phyloP scores from a whole-genome alignment of 2,888 invertebrate species.

The Meandrusa payeni region DNA sequence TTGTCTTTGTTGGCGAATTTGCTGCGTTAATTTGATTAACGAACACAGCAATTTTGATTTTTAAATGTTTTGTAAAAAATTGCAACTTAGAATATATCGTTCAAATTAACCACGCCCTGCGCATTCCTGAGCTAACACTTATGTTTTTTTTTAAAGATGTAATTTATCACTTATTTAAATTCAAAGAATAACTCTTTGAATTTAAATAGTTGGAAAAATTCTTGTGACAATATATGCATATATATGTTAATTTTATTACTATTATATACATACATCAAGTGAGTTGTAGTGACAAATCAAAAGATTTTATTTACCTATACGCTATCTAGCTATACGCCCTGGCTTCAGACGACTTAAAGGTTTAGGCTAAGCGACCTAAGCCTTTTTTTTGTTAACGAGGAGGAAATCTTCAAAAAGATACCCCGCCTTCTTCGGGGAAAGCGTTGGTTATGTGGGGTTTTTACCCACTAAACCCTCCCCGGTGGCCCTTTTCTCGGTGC shows the following conservation, averaged over 20 bases:
- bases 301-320: no score
- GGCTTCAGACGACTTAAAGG: no score
- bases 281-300: neutral
- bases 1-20: constrained; percentile 13
- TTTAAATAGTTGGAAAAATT: constrained; percentile 2
- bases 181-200: constrained; percentile 3
- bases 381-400: no score
- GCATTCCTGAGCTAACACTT: constrained; percentile 1
- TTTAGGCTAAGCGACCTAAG: no score
- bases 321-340: no score
- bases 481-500: no score
- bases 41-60: constrained; percentile 1
- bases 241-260: constrained; percentile 13
- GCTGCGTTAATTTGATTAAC: constrained; percentile 6
- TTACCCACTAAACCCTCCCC: no score
- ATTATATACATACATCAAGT: constrained; percentile 1
- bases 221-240: constrained; percentile 7
- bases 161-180: constrained; percentile 17
- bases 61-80: constrained; percentile 12
- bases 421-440: no score
- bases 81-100: constrained; percentile 8
- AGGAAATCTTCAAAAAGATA: no score
- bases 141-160: constrained; percentile 2
- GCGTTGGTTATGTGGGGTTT: no score
- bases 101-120: constrained; percentile 1